Base-by-base conservation (phyloP, 2,113 vertebrate species). In the Tetrao urogallus region DNA sequence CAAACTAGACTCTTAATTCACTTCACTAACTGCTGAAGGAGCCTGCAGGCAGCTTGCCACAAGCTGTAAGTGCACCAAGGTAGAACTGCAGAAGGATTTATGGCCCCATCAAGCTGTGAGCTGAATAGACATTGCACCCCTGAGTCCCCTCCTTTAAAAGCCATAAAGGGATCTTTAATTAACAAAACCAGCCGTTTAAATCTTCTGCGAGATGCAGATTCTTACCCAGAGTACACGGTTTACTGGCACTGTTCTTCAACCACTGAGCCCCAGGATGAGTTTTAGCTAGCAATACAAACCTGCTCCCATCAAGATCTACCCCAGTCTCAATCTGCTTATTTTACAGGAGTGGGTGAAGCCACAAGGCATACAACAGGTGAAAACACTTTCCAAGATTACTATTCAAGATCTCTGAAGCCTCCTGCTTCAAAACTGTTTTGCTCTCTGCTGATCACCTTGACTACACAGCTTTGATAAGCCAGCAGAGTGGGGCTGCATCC, bases 261-360 rank as follows among this genome's bases (percentile, higher is more conserved):
- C 30, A 20, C 82, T 8, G 4, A 82, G 6, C 12, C 20, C 69
- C 65, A 91, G 16, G 2, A 45, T 30, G 89, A 5, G 2, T 13
- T 70, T 22, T n/a, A 88, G 6, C 3, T 56, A 91, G 8, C 60
- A 60, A 0, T 0, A 0, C 18, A 12, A 40, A 20, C 42, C 66
- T n/a, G 4, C 30, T 70, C 17, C 12, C 19, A 28, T 15, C 7
- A 0, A 30, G 2, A 1, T 0, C 60, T 32, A 22, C 3, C 16
- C 47, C 36, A 21, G 30, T 50, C 58, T 36, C 15, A 43, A 54
- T 61, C 50, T 32, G 58, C 90, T 96, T 88, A 94, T 83, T 69
- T 36, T 72, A 18, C 25, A 77, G 11, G 60, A 88, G 50, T 11
- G 16, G 27, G 42, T 22, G n/a, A 57, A 57, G 30, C 22, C 73